A percentile compares a stretch with the other conserved stretches of the same genome.
Conservation (phyloP, 1,140 invertebrate genomes). For the Cotesia chilonis region DNA sequence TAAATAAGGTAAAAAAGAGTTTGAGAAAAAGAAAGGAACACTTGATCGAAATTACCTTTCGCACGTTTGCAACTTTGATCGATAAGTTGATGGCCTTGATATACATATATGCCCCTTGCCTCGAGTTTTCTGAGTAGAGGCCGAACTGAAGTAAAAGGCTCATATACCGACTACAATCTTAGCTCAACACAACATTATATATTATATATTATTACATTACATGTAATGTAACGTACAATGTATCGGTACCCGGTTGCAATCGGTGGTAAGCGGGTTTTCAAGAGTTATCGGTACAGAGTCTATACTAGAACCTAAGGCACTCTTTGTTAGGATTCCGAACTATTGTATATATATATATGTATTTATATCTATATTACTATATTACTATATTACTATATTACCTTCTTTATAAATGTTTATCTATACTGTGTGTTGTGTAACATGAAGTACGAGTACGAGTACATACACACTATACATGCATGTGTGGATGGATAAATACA, state of each 20-base stretch:
- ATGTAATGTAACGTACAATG: not conserved
- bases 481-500: too few species aligned
- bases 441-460: too few species aligned
- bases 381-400: conserved; percentile 3
- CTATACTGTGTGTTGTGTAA: not conserved
- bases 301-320: not conserved
- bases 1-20: too few species aligned
- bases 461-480: too few species aligned
- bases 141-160: conserved; percentile 32
- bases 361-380: conserved; percentile 9
- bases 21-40: conserved; percentile 16
- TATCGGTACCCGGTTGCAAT: not conserved
- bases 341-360: conserved; percentile 9
- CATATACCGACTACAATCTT: not conserved
- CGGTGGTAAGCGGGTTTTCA: conserved; percentile 10
- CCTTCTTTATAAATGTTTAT: not conserved
- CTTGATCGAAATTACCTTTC: conserved; percentile 11
- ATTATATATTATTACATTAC: too few species aligned
- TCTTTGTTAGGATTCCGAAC: conserved; percentile 14
- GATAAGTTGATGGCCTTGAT: conserved; percentile 34
- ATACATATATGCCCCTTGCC: conserved; percentile 25
- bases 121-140: conserved; percentile 14
- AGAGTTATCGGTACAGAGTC: not conserved
- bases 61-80: conserved; percentile 26
- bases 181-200: not conserved